Base-by-base conservation (phyloP, 1,140 invertebrate genomes). In the Leptinotarsa texana region DNA sequence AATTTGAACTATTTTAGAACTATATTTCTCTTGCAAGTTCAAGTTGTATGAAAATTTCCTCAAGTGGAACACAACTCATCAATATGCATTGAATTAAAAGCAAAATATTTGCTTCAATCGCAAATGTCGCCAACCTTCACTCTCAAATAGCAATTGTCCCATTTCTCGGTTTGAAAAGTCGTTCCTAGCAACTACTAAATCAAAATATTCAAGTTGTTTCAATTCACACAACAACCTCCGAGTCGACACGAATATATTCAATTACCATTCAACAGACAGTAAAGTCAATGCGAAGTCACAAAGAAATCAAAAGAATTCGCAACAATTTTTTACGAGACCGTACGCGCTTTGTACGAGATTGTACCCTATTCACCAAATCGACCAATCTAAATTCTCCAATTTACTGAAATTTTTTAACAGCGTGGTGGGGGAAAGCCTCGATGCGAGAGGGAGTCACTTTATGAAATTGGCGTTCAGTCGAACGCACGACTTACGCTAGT, bases 301-400 rank as follows among this genome's bases (percentile, higher is more conserved):
- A 33, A 65, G 27, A 22, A 33, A 24, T 33, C 21, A 65, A 65
- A 65, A 65, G 69, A 70, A 70, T 70, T 70, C 21, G 69, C 67
- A 49, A 47, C 57, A 61, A 33, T 71, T 71, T 71, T 71, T 61
- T 61, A 71, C 69, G 22, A 22, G 70, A n/a, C 57, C 70, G 22
- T 47, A 63, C 69, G 49, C 70, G 70, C 70, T 69, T 69, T 72
- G 70, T 63, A 51, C 48, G 48, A 72, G 70, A 72, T 72, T 72
- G 70, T 72, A 72, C 70, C 70, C 70, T 63, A 72, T 72, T 72
- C 70, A 63, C 70, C 21, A 72, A 72, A 72, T 63, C 70, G 33
- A 72, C 70, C 70, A 72, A 72, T 72, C 70, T 72, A 51, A 72
- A 63, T 72, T 72, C 70, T 72, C 70, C 70, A 72, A 72, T 72